Evolutionary conservation across 1,140 invertebrate species (phyloP), one percentile per base, ranked within the genome.

Genomic region (Hirudo medicinalis): DNA sequence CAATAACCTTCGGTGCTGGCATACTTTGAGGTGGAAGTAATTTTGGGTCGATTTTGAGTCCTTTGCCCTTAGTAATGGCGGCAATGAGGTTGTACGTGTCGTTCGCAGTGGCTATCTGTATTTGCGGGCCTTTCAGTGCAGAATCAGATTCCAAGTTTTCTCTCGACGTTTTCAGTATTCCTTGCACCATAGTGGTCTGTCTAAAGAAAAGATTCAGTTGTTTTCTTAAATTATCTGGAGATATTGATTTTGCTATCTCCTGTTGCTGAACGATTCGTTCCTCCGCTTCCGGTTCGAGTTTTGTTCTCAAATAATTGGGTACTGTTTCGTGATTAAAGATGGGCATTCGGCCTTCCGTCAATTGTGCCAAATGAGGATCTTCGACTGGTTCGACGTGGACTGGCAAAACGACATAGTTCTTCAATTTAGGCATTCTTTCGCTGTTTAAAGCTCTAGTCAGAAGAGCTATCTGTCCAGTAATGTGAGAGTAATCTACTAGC

Each of bases 101-200:
- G 4, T 88, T 83, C 70, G 89, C 83, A 73, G 88, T 92, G 69
- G 89, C 92, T 0, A 92, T 95, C 79, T 91, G 90, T 32, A 85
- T 81, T 69, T 90, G 81, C 77, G 85, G 86, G 43, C 89, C 87
- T 82, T 92, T 85, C 11, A 89, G 79, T 75, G 75, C 79, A 78
- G 90, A 88, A 80, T 95, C 92, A 71, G 89, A 91, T 81, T 96
- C 93, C 91, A 92, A 94, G 78, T 94, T 91, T 80, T 97, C 93
- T 74, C 90, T 85, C 5, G 90, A 88, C 79, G 91, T 91, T 72
- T 88, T 91, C 27, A 95, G 89, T 75, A 92, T 88, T 78, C 95
- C 93, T 83, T 91, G 86, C 22, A 96, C 87, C 82, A 94, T 90
- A 69, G 88, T 89, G 0, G 93, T 89, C 6, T 95, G 89, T 83